Base-by-base conservation (phyloP, 2,888 invertebrate genomes). In the Xanthia togata region DNA sequence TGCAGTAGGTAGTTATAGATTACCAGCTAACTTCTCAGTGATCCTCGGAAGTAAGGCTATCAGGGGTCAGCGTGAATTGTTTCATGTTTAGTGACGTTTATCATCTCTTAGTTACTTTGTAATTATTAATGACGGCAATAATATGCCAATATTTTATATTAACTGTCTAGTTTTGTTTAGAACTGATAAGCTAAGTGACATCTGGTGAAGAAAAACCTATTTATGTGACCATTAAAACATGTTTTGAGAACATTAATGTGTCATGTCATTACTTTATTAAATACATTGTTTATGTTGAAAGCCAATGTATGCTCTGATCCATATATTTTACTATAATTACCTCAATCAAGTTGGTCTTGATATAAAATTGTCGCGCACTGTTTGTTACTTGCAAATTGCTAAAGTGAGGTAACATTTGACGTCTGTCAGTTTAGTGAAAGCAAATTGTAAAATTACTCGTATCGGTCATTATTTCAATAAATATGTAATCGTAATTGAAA, bases 31-130 rank as follows among this genome's bases (percentile, higher is more conserved):
- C 63, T 83, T 79, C 79, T 85, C 78, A 76, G 71, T 74, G 64
- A 74, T 84, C 88, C 83, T 88, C 88, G 91, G 91, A 89, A 89
- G 87, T 87, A 50, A 82, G 91, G 92, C 90, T 92, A 92, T 92
- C 92, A 20, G 9, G 82, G 91, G 87, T 90, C 88, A 86, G 67
- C 72, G 76, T 79, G 82, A 89, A 89, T 89, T 88, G 86, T 89
- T 87, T 77, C 11, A 81, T 63, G 71, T 79, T 81, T 80, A 77
- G 80, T 76, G 76, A 75, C 69, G 69, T 78, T 74, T 76, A 83
- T 74, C 60, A 73, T 72, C 53, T 79, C 17, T 78, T 57, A 65
- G 77, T 82, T 80, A 79, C 83, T 82, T 73, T 79, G 80, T 76
- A 70, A 79, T 78, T 80, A 69, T 77, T 67, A 69, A 78, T 85